phyloP scores from a whole-genome alignment of 2,888 invertebrate species.

The Mythimna vitellina region DNA sequence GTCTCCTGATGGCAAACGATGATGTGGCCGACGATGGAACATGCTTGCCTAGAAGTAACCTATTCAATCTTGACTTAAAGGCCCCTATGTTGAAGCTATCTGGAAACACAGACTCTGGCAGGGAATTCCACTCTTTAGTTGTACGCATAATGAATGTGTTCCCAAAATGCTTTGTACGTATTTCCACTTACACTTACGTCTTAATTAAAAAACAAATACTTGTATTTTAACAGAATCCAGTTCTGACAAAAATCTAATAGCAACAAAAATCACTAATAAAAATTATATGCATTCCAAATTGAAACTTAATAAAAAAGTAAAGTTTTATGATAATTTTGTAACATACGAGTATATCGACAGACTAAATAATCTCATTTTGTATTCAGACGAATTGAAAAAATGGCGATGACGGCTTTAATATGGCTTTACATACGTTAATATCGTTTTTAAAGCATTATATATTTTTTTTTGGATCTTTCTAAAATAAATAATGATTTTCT shows the following conservation, averaged over 20 bases:
- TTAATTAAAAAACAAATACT: too few relatives aligned
- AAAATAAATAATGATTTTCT: neutral
- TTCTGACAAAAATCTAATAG: neutral
- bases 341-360: conserved; percentile 27
- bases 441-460: neutral
- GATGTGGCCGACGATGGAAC: too few relatives aligned
- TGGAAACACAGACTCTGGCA: too few relatives aligned
- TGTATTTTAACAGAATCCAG: too few relatives aligned
- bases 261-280: neutral
- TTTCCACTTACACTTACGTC: too few relatives aligned
- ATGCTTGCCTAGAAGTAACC: too few relatives aligned
- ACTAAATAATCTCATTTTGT: conserved; percentile 13
- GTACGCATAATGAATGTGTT: too few relatives aligned
- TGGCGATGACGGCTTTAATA: conserved; percentile 14
- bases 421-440: neutral
- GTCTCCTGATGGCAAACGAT: too few relatives aligned
- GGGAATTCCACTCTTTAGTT: too few relatives aligned
- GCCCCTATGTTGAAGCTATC: too few relatives aligned
- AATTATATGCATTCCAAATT: neutral
- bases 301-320: conserved; percentile 11
- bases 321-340: neutral
- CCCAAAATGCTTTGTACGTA: too few relatives aligned
- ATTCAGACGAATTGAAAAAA: conserved; percentile 27
- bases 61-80: too few relatives aligned
- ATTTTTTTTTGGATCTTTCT: neutral